Conservation (phyloP, 2,113 vertebrate genomes). For the Monarcha castaneiventris region DNA sequence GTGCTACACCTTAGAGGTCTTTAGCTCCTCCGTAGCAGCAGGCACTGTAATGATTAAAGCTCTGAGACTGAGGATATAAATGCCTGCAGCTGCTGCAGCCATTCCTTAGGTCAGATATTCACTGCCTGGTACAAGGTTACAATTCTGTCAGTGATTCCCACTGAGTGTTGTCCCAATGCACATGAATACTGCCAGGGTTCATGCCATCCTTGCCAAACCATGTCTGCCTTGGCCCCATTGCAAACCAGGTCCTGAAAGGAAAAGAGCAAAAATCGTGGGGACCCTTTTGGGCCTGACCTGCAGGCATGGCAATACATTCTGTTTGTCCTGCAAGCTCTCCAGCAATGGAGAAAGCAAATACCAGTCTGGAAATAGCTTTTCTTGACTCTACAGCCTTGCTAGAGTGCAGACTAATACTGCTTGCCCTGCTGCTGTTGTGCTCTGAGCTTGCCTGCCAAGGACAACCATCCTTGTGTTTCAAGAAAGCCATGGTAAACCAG, state of each 20-base stretch:
- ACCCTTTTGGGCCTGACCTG: not conserved
- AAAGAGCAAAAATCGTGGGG: not conserved
- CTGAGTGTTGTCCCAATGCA: not conserved
- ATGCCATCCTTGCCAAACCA: not conserved
- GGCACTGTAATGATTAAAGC: not conserved
- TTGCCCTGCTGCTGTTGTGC: not conserved
- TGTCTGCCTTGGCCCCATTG: not conserved
- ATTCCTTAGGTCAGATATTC: not conserved
- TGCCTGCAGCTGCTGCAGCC: not conserved
- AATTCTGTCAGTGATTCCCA: not conserved
- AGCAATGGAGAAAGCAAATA: not conserved
- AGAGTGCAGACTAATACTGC: not conserved
- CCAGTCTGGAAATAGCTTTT: not conserved
- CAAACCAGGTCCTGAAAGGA: not conserved
- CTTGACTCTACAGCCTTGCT: not conserved
- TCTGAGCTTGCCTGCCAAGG: not conserved
- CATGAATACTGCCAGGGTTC: not conserved
- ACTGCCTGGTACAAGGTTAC: not conserved
- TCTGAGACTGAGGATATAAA: not conserved
- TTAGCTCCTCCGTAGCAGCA: not conserved
- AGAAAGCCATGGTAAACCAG: not conserved
- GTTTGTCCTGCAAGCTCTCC: not conserved
- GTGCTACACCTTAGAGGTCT: not conserved
- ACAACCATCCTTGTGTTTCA: not conserved
- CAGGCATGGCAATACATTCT: not conserved